Evolutionary conservation across 1,140 invertebrate genomes (phyloP), one percentile per base, ranked within the genome.

Genomic region (Panulirus ornatus): DNA sequence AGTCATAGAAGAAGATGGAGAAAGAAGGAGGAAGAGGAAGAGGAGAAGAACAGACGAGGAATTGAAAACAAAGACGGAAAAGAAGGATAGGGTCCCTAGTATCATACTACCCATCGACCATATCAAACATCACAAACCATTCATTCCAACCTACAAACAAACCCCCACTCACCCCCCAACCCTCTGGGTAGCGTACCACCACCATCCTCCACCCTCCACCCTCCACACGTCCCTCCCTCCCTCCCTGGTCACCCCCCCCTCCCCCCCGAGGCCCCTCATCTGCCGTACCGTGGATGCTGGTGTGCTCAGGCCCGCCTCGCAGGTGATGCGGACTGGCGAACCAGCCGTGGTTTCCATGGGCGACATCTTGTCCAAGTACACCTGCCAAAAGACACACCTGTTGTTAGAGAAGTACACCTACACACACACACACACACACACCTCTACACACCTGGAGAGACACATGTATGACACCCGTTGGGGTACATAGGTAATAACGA

Each of bases 321-420:
- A 92, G 47, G 85, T 92, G 70, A 92, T 90, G 16, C 91, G 75
- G 1, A 92, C 87, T 30, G 91, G 88, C 2, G 86, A 75, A 0
- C 91, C 91, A 0, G 91, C 76, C 1, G 88, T 91, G 40, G 91
- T 71, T 16, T 84, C 76, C 58, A 92, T 88, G 22, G 91, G 91
- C 3, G 87, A 90, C 11, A 75, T 11, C n/a, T 82, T 81, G 83
- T 90, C 88, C 36, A 92, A 81, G 70, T 90, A 91, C n/a, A 92
- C 91, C 88, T 91, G 89, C 14, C n/a, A n/a, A n/a, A n/a, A n/a
- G n/a, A n/a, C n/a, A n/a, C n/a, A n/a, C n/a, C n/a, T n/a, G n/a
- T n/a, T n/a, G n/a, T n/a, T n/a, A n/a, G n/a, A n/a, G n/a, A n/a
- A n/a, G n/a, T n/a, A n/a, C n/a, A n/a, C n/a, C n/a, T n/a, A n/a